Evolutionary conservation across 2,113 vertebrate species (phyloP), one percentile per base, ranked within the genome.

Genomic region (Nibea coibor): DNA sequence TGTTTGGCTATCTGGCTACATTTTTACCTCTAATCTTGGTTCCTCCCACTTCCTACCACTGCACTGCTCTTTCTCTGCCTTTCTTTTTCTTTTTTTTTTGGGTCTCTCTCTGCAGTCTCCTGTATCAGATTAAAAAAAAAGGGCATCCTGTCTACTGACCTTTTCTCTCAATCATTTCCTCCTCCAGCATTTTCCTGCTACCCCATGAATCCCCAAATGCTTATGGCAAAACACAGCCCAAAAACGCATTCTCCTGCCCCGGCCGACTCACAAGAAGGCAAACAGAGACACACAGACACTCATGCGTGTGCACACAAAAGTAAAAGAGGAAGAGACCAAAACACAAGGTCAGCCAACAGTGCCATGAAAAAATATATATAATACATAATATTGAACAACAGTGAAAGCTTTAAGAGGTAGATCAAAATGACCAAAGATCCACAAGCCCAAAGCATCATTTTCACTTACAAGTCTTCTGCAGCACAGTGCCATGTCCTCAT

Each of bases 111-210:
- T 57, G 47, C 81, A 68, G 78, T 81, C 79, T 61, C 48, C 66
- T 57, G 74, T 80, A 91, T 91, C 89, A 88, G 87, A 89, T 88
- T 58, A 24, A 57, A 84, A 80, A 80, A 89, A 90, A 90, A 92
- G 84, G 89, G 71, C 88, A 89, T 87, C 89, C 90, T 92, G 88
- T 90, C 77, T 89, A 24, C 59, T 94, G 91, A 92, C 93, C 90
- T 94, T 94, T 89, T 88, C 84, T 76, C 83, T 89, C 82, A 87
- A 91, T 91, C 86, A 90, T 90, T 87, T 91, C 84, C 84, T 91
- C 77, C 73, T 80, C 10, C 2, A 79, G 78, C 87, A 70, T 88
- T 84, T 90, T 84, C 72, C 77, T 79, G 78, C 81, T 45, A 39
- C 78, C 69, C 51, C 53, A 48, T 47, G 42, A 88, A 84, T 65